Evolutionary conservation across 2,797 vertebrate genomes (phyloP), one percentile per base, ranked within the genome.

Genomic region (Furcifer pardalis): DNA sequence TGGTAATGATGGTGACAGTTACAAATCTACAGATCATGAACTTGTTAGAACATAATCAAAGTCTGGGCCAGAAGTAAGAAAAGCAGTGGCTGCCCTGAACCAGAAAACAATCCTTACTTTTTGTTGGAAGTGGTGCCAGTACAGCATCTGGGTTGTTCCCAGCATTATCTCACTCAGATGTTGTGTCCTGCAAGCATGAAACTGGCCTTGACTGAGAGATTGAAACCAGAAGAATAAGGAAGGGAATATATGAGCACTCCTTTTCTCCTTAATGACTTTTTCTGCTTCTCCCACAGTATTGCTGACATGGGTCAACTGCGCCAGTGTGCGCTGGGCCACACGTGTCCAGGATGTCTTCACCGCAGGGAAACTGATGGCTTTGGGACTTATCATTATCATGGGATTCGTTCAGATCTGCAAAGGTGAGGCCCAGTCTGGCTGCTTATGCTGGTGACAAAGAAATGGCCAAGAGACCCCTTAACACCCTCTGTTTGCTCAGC

Each of bases 291-390:
- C 60, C 25, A 52, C 86, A 97, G 97, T 97, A 93, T 93, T 99
- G 81, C 96, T 99, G 91, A 99, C 98, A 1, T 99, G 98, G 98
- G 96, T 98, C 94, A 99, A 99, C 94, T 98, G 98, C 90, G 92
- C 96, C 92, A 99, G 98, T 1, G 98, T 99, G 81, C 95, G 98
- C 62, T 98, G 97, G 98, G 98, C 98, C 65, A 99, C 98, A 40
- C 95, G 97, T 1, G 98, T 99, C 66, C 98, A 99, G 95, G 98
- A 99, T 90, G 81, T 98, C 19, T 99, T 98, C 93, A 99, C 98
- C 0, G 97, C 98, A 2, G 98, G 98, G 44, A 98, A 99, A 91
- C 96, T 98, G 84, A 95, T 98, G 86, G 98, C 98, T 15, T 96
- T 98, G 75, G 97, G 88, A 46, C 96, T 99, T 83, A 98, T 99